These are phyloP conservation scores for Darevskia mixta DNA, from an alignment of 2,797 vertebrate species.

Conservation along the genomic window DNA sequence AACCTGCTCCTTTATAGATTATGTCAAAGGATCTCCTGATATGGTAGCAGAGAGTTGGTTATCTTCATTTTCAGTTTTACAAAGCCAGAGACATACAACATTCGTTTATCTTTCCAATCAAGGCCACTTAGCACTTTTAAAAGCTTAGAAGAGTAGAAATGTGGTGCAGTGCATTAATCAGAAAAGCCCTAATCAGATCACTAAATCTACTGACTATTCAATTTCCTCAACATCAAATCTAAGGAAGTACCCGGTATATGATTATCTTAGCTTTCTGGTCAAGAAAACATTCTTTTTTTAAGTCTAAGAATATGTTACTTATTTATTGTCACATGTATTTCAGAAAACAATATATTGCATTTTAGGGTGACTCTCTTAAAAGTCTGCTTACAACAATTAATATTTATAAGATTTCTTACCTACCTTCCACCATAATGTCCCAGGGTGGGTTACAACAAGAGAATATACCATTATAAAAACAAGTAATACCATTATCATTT, in stretches of 20 bases:
- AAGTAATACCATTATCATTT: no score
- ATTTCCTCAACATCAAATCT: constrained; percentile 33
- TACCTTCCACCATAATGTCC: no score
- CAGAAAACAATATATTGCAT: no score
- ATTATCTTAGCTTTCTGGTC: constrained; percentile 7
- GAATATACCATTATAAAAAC: no score
- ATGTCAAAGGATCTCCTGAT: constrained; percentile 57
- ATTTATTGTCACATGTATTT: no score
- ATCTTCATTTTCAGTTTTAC: constrained; percentile 48
- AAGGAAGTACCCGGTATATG: constrained; percentile 8
- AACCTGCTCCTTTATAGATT: constrained; percentile 46
- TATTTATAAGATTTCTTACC: no score
- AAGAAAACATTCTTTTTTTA: background rate
- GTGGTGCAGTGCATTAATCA: constrained; percentile 45
- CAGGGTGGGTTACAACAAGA: no score
- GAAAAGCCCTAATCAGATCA: constrained; percentile 51
- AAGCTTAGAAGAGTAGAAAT: constrained; percentile 64
- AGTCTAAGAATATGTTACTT: background rate
- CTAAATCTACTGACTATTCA: constrained; percentile 45
- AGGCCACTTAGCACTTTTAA: constrained; percentile 48
- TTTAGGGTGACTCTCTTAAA: no score
- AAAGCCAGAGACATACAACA: constrained; percentile 33
- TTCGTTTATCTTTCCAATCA: constrained; percentile 68
- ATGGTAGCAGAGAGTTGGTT: constrained; percentile 61
- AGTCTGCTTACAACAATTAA: no score